Percentiles rank a stretch among this genome's conserved stretches.
These are phyloP conservation scores for Xiphorhynchus erythropygius DNA, from an alignment of 2,797 vertebrate genomes.

Conservation along the genomic window DNA sequence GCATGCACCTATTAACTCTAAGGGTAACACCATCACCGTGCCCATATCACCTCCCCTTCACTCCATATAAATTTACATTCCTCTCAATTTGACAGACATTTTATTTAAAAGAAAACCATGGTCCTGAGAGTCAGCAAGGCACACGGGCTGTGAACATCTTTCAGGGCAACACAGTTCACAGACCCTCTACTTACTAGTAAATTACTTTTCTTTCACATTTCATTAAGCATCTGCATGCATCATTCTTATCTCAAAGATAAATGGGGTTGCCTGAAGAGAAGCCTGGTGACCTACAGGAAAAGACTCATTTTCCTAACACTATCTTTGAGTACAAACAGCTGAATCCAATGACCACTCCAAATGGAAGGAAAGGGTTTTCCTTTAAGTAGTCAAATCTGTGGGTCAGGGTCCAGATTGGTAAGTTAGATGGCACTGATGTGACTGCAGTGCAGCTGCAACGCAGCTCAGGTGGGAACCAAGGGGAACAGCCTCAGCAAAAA, in stretches of 20 bases:
- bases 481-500: background rate
- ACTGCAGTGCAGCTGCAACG: background rate
- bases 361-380: background rate
- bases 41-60: background rate
- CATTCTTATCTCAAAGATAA: background rate
- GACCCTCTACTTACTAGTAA: background rate
- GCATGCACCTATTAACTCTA: background rate
- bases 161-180: background rate
- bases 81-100: background rate
- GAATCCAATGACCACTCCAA: background rate
- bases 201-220: background rate
- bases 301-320: background rate
- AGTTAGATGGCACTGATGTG: background rate
- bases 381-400: background rate
- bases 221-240: background rate
- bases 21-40: background rate
- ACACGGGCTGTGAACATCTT: background rate
- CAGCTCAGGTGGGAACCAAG: background rate
- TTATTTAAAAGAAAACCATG: background rate
- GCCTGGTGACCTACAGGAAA: accelerated
- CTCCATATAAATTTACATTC: background rate
- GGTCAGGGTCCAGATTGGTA: background rate
- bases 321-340: background rate
- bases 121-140: background rate
- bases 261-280: background rate